phyloP scores from a whole-genome alignment of 2,888 invertebrate genomes.

The Nezara viridula region DNA sequence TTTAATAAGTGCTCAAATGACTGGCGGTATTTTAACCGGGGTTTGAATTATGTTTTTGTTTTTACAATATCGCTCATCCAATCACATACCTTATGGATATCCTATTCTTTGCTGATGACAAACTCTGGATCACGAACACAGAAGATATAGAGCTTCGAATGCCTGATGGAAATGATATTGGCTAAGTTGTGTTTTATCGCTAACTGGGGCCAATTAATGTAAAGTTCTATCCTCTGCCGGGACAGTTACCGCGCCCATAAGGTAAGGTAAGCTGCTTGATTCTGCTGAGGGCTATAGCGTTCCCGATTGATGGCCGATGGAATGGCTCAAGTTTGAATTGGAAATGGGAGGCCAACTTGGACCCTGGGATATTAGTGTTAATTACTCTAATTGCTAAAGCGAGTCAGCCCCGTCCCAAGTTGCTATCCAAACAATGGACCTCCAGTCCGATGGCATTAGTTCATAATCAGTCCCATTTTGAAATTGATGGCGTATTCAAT shows the following conservation, averaged over 20 bases:
- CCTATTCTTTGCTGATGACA: too few species aligned
- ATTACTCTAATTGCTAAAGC: slow-evolving; percentile 31
- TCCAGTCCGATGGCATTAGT: background rate
- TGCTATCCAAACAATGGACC: slow-evolving; percentile 31
- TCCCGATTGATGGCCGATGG: background rate
- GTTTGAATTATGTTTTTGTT: too few species aligned
- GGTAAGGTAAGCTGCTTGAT: background rate
- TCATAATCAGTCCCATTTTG: background rate
- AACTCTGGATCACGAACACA: background rate
- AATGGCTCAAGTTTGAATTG: slow-evolving; percentile 34
- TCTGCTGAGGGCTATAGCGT: background rate
- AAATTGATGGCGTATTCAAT: background rate
- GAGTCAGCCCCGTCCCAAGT: background rate
- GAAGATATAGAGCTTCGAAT: background rate
- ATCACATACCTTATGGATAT: too few species aligned
- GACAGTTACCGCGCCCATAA: background rate
- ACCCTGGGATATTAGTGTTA: slow-evolving; percentile 18
- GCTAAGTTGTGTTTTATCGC: background rate
- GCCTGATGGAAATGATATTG: background rate
- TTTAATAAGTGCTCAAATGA: too few species aligned
- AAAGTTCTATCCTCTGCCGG: background rate
- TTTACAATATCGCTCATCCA: too few species aligned
- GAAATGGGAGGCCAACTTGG: background rate
- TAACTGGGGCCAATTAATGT: background rate
- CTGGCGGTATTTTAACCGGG: too few species aligned